Base-by-base conservation (phyloP, 2,797 vertebrate genomes). In the Hoplostethus mediterraneus region DNA sequence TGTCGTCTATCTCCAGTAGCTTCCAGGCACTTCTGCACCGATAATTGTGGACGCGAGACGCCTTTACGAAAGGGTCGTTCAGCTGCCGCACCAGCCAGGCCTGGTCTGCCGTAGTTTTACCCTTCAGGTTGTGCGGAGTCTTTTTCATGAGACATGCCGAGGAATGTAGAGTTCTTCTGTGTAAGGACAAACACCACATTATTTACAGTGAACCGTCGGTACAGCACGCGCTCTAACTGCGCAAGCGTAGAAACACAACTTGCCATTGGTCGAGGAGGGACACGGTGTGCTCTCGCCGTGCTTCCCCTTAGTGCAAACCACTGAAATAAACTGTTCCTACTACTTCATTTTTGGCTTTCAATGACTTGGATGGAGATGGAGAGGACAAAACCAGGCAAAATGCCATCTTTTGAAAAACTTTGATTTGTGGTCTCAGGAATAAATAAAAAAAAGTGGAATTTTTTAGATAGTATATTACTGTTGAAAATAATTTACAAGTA, bases 21-120 rank as follows among this genome's bases (percentile, higher is more conserved):
- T 99, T 99, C 89, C 98, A 99, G 17, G 97, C 98, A 3, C 97
- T 99, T 63, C 98, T 93, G 80, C 98, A 99, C 1, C 98, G 96
- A 56, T 95, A 98, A 82, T 92, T 93, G n/a, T 93, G 93, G 1
- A 3, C 58, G 40, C 93, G 96, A 0, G 96, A 87, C 0, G 95
- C 96, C 92, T 96, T 98, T 31, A 99, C 97, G 40, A 95, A 99
- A 0, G 96, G 97, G 81, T 99, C 98, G 53, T 31, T 95, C 16
- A 92, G 67, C 48, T 99, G 97, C 13, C 97, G 90, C 14, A 33
- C 57, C 42, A 99, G 1, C 98, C 97, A 99, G 13, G 83, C 82
- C 53, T 97, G 94, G 72, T 96, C 96, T 0, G 95, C 53, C 0
- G 90, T 79, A 0, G 80, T 95, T 79, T 90, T 96, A 6, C 88